Base-by-base conservation (phyloP, 2,888 invertebrate genomes). In the Branchellion lobata region DNA sequence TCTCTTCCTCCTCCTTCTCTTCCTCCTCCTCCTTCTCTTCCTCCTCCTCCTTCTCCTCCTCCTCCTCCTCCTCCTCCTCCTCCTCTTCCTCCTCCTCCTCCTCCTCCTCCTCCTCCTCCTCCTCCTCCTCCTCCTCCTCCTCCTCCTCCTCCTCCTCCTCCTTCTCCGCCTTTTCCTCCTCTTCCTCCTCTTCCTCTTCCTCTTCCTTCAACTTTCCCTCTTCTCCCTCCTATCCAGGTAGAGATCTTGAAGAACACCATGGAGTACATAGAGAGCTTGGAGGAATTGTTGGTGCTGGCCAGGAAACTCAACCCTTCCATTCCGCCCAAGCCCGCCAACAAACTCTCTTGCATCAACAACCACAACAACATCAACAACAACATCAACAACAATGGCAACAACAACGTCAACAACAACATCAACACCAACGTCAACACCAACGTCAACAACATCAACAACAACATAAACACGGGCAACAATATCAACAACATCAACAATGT, bases 161-260 rank as follows among this genome's bases (percentile, higher is more conserved):
- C 31, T 72, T 34, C 72, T 24, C 3, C 29, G 3, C 31, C 36
- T 34, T n/a, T 40, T 11, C 36, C 31, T 71, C n/a, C n/a, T n/a
- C n/a, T n/a, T n/a, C n/a, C n/a, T n/a, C 3, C n/a, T 18, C 5
- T 18, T 18, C n/a, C 3, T 18, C 5, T 18, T 57, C 8, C 61
- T 57, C 21, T 57, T 8, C 5, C 3, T 18, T 18, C n/a, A 57
- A 57, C 21, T 57, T 57, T 57, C 21, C n/a, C 21, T 57, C 5
- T n/a, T n/a, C n/a, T n/a, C n/a, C 14, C 18, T n/a, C n/a, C n/a
- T n/a, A n/a, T 73, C 33, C 61, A 77, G 77, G 77, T 77, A 82
- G 98, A 99, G 89, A 98, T 99, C 83, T 90, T 99, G 57, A 90
- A 97, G 82, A 96, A 96, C 84, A 98, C 98, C 57, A 99, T 99